Evolutionary conservation across 2,797 vertebrate species (phyloP), one percentile per base, ranked within the genome.

Genomic region (Liasis olivaceus): DNA sequence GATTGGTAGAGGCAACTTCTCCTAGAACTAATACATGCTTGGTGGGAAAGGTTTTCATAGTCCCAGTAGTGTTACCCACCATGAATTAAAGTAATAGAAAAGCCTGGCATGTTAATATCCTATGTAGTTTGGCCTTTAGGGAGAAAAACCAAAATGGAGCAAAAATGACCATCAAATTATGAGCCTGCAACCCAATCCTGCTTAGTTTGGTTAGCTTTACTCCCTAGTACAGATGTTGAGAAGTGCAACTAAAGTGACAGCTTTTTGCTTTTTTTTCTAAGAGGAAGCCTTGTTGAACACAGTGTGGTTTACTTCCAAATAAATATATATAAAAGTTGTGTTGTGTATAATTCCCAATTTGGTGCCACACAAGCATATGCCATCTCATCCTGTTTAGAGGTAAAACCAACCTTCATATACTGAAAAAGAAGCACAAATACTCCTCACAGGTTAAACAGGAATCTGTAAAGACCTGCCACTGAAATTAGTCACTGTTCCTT

Each of bases 401-500:
- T 60, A 69, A 28, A 22, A 13, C 31, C 11, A 87, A 36, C 54
- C 56, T 31, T 36, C 14, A 28, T 64, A 31, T 63, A 77, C 42
- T 12, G 17, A 93, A 94, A 22, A 85, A 28, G 51, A 85, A 87
- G 66, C 54, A 89, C 14, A 22, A 58, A n/a, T 36, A 58, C 0
- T 42, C 62, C 77, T 89, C 87, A 89, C 90, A 20, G 86, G 47
- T 64, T 89, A 51, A 77, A 90, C 87, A 91, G 89, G 63, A 84
- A 93, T 58, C 59, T 93, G 31, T 85, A 89, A 89, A n/a, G 88
- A 89, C 56, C 11, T 22, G 54, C 51, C 3, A 8, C 9, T 56
- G 51, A 84, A 14, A 93, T 4, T 36, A 72, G 7, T n/a, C 36
- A 85, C 86, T 84, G 89, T 81, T 66, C 13, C 90, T 59, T 88